A percentile compares a stretch with the other conserved stretches of the same genome.
These are phyloP conservation scores for Agrenia bidenticulata DNA, from an alignment of 2,888 invertebrate species.

Conservation along the genomic window DNA sequence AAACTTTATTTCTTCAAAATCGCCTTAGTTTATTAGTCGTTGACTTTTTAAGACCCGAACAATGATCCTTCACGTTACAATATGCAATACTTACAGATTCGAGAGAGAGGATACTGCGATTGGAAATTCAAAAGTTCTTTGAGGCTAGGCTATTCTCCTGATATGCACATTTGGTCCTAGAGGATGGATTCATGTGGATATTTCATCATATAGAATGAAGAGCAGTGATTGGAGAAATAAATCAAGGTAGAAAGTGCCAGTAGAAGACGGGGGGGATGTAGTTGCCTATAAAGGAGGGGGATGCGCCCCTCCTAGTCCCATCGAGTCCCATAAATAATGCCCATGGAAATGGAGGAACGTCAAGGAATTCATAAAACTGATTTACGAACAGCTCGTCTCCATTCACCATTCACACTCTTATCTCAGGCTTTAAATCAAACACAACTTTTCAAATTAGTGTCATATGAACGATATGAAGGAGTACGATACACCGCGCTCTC, in stretches of 20 bases:
- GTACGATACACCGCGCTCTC: slow-evolving; percentile 44
- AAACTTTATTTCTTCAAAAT: too few relatives aligned
- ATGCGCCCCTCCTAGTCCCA: slow-evolving; percentile 26
- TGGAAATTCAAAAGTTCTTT: background rate
- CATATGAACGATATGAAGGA: too few relatives aligned
- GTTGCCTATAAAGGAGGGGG: slow-evolving; percentile 48
- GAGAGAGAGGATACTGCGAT: slow-evolving; percentile 10
- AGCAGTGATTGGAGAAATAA: slow-evolving; percentile 46
- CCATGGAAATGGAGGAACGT: slow-evolving; percentile 53
- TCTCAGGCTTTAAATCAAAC: slow-evolving; percentile 52
- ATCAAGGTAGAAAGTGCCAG: slow-evolving; percentile 39
- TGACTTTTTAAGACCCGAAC: too few relatives aligned
- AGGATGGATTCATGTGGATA: slow-evolving; percentile 7
- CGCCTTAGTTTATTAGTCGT: too few relatives aligned
- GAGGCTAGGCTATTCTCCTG: too few relatives aligned
- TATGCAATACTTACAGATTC: too few relatives aligned
- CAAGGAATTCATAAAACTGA: too few relatives aligned
- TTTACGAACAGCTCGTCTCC: too few relatives aligned
- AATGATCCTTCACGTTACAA: too few relatives aligned
- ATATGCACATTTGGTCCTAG: background rate
- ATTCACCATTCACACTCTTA: too few relatives aligned
- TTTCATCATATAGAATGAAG: slow-evolving; percentile 26
- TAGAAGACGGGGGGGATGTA: slow-evolving; percentile 33
- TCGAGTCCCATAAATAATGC: slow-evolving; percentile 53
- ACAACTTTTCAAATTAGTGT: slow-evolving; percentile 54